Evolutionary conservation across 92 coral and sea anemone genomes (phyloP), one percentile per base, ranked within the genome.

Genomic region (Epizoanthus rinbou): DNA sequence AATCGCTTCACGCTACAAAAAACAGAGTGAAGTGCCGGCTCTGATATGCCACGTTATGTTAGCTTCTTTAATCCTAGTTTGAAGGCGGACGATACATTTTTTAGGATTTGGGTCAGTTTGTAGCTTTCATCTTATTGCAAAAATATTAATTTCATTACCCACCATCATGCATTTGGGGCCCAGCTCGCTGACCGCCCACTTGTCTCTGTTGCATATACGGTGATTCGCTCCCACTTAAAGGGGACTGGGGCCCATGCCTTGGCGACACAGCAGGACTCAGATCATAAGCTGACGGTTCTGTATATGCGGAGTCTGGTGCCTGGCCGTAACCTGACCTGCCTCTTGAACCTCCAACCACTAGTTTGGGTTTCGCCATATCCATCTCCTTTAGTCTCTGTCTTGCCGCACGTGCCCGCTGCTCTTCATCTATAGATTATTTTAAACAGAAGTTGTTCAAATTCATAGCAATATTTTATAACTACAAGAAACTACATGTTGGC

Each of bases 301-400:
- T 79, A 69, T 69, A 90, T 65, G 81, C 91, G 80, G 93, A 80
- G 76, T 93, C 97, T 73, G 97, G 94, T 73, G 90, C 97, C 37
- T 90, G 94, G 57, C 97, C 97, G 73, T 90, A 93, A 79, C 92
- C 92, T 86, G 89, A 82, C 89, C 97, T 80, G 80, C 97, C 97
- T 83, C 91, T 90, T 23, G 94, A 83, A 63, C 97, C 94, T 84
- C 94, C 94, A 37, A 93, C 90, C 17, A 93, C 94, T 35, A 93
- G 83, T 81, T 93, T 93, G 52, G 94, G 89, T 78, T 87, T 90
- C 21, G 84, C 85, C 5, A 86, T 69, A 35, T 93, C 97, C 75
- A 92, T 79, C 39, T 93, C 97, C 62, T 82, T 86, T 16, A 88
- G 43, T 75, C 89, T 90, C 88, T 88, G 97, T 66, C 87, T 90